Evolutionary conservation across 2,888 invertebrate genomes (phyloP), one percentile per base, ranked within the genome.

Genomic region (Theodoxus fluviatilis): DNA sequence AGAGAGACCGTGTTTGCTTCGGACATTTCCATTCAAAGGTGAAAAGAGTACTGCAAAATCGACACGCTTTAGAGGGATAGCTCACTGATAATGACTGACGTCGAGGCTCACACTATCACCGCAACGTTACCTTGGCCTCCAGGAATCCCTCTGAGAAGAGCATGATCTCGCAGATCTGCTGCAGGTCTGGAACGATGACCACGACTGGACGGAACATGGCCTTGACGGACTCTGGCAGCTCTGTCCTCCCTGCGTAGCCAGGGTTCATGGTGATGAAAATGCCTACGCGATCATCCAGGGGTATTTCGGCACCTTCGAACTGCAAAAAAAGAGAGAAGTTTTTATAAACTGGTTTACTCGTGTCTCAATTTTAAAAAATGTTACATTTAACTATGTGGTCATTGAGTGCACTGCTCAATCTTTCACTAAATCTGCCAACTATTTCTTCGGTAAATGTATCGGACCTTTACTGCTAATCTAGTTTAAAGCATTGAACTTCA

Each of bases 251-350:
- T 0, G 95, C 94, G 83, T 95, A 95, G 0, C 95, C 95, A 0
- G 95, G 95, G 89, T 96, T 96, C 95, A 96, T 95, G 0, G 96
- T 96, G 69, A 96, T 94, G 87, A 96, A 96, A 74, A 96, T 93
- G 0, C 95, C 96, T 22, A 95, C 93, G 88, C 95, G 94, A 7
- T 90, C 88, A 87, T 96, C 95, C 85, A 96, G 87, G 2, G 88
- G 89, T 71, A 96, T 94, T 84, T 95, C 94, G 82, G 91, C 91
- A 0, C 92, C 93, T 88, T 94, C 94, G 85, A 95, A 94, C 93
- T 94, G 81, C 2, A 65, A 38, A 4, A 67, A n/a, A n/a, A n/a
- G n/a, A n/a, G n/a, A n/a, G n/a, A n/a, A n/a, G n/a, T n/a, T n/a
- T n/a, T n/a, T n/a, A n/a, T n/a, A n/a, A n/a, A n/a, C n/a, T n/a